These are phyloP conservation scores for Mystacornis crossleyi DNA, from an alignment of 2,113 vertebrate genomes.

Conservation along the genomic window DNA sequence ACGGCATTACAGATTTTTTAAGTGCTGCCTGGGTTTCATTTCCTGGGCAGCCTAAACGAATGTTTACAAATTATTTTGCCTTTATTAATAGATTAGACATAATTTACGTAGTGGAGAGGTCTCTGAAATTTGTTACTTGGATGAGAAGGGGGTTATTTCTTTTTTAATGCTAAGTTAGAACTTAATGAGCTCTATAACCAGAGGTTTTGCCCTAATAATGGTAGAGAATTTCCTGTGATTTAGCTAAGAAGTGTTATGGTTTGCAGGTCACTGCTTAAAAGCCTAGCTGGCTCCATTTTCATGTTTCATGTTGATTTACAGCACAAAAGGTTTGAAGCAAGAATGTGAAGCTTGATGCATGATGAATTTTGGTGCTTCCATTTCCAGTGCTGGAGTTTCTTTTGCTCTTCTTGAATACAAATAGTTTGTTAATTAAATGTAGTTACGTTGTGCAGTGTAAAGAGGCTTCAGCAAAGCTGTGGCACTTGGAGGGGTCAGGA, in stretches of 20 bases:
- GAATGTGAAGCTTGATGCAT: not conserved
- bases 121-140: not conserved
- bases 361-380: not conserved
- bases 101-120: not conserved
- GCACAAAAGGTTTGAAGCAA: not conserved
- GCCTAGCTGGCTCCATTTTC: not conserved
- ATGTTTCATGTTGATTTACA: not conserved
- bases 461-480: not conserved
- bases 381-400: not conserved
- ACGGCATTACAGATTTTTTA: not conserved
- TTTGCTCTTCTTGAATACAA: not conserved
- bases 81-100: not conserved
- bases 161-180: not conserved
- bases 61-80: not conserved
- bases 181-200: not conserved
- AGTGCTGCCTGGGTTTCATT: not conserved
- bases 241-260: not conserved
- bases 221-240: not conserved
- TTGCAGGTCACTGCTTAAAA: not conserved
- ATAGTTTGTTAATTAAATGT: not conserved
- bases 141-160: fast-evolving
- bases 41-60: not conserved
- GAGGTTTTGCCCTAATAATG: not conserved
- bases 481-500: not conserved
- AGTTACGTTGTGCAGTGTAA: not conserved